Conservation (phyloP, 2,888 invertebrate species). For the Rhimphoctona megacephalus region DNA sequence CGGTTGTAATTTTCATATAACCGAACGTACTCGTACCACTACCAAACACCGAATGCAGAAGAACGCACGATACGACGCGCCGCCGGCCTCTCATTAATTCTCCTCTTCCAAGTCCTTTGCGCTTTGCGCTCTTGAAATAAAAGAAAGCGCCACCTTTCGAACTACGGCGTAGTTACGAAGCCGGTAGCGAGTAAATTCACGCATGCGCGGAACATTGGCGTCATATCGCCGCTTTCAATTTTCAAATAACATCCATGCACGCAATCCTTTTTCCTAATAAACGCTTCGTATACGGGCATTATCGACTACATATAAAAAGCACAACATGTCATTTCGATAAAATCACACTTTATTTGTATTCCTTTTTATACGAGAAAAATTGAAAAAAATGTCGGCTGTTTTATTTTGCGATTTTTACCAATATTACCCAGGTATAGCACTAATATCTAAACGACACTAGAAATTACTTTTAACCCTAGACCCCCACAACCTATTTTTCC, state of each 20-base stretch:
- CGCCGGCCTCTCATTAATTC: slow-evolving; percentile 15
- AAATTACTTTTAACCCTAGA: too few species aligned
- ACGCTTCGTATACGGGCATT: background rate
- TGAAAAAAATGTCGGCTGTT: background rate
- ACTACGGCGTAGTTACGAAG: background rate
- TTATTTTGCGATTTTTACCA: background rate
- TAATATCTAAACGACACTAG: too few species aligned
- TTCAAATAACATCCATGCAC: slow-evolving; percentile 52
- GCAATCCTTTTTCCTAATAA: slow-evolving; percentile 32
- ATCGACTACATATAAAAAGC: background rate
- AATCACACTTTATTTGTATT: background rate
- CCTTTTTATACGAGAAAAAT: background rate
- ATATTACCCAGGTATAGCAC: too few species aligned
- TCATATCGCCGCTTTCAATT: slow-evolving; percentile 50
- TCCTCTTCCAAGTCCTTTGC: slow-evolving; percentile 2
- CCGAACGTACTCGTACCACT: slow-evolving; percentile 17
- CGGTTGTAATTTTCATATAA: slow-evolving; percentile 11
- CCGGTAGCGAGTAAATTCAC: slow-evolving; percentile 10
- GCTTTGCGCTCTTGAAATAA: background rate
- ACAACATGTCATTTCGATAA: background rate
- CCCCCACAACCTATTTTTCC: too few species aligned
- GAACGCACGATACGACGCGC: slow-evolving; percentile 22
- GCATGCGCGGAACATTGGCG: slow-evolving; percentile 39
- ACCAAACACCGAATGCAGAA: slow-evolving; percentile 26
- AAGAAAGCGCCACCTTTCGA: slow-evolving; percentile 28